phyloP scores from a whole-genome alignment of 2,113 vertebrate species.

The Strix aluco region DNA sequence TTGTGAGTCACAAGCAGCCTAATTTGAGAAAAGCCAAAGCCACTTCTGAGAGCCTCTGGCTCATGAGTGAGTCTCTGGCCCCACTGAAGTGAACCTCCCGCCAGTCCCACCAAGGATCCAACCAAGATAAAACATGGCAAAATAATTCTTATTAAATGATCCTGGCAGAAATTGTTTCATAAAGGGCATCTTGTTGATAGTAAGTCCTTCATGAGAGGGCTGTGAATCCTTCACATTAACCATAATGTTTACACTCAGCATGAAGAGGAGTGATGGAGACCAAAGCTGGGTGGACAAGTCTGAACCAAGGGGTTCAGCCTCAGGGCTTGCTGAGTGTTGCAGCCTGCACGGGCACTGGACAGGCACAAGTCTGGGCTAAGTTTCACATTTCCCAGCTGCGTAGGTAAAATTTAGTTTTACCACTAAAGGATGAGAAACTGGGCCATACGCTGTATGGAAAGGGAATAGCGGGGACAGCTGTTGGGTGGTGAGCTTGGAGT shows the following conservation, averaged over 20 bases:
- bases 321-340: background rate
- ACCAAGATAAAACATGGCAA: background rate
- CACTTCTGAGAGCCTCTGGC: background rate
- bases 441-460: background rate
- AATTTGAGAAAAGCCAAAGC: background rate
- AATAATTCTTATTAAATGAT: background rate
- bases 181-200: background rate
- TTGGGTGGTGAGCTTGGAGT: accelerated
- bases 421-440: background rate
- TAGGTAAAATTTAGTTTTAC: background rate
- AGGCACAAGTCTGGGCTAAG: background rate
- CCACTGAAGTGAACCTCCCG: accelerated
- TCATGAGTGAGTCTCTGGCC: background rate
- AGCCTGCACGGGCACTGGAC: background rate
- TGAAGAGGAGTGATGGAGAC: background rate
- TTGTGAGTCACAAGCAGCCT: constrained; percentile 15
- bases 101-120: accelerated
- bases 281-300: background rate
- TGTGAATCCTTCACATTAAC: background rate
- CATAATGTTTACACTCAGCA: background rate
- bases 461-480: accelerated
- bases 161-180: background rate
- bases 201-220: background rate
- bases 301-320: background rate
- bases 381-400: background rate